Base-by-base conservation (phyloP, 2,113 vertebrate genomes). In the Plectropomus leopardus region DNA sequence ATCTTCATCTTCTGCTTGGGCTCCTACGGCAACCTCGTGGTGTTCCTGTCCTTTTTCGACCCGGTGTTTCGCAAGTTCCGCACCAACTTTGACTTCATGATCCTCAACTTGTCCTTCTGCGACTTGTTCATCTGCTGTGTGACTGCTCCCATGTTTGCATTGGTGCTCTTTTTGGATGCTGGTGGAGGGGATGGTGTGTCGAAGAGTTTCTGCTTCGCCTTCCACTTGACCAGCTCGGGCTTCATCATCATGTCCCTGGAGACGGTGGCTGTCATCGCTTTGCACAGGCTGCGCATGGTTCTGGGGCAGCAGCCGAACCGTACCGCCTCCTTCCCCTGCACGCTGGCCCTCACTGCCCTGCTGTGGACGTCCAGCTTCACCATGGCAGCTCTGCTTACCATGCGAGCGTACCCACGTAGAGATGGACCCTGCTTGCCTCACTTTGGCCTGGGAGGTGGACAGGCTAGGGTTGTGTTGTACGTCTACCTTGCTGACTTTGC, bases 191-290 rank as follows among this genome's bases (percentile, higher is more conserved):
- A 92, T 0, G 93, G 94, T 0, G 92, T 98, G 6, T 97, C 98
- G 0, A 96, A 95, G 15, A 94, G 96, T 4, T 97, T 99, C 91
- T 99, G 98, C 92, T 98, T 98, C 54, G 92, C 97, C 74, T 98
- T 99, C 90, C 98, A 98, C 90, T 92, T 99, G 78, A 97, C 97
- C 88, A 97, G 97, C 72, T 97, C 96, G 0, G 97, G 96, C 64
- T 99, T 98, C 93, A 96, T 98, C 92, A 97, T 99, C 92, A 97
- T 99, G 97, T 99, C 98, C 0, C 95, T 99, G 78, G 97, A 99
- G 94, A 98, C 96, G 0, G 98, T 98, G 61, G 97, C 98, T 0
- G 97, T 96, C 66, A 99, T 99, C 0, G 98, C 98, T 5, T 93
- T 99, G 86, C 97, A 98, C 86, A 94, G 98, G 11, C 96, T 99